These are phyloP conservation scores for Acipenser oxyrinchus DNA, from an alignment of 2,797 vertebrate species.

Conservation along the genomic window DNA sequence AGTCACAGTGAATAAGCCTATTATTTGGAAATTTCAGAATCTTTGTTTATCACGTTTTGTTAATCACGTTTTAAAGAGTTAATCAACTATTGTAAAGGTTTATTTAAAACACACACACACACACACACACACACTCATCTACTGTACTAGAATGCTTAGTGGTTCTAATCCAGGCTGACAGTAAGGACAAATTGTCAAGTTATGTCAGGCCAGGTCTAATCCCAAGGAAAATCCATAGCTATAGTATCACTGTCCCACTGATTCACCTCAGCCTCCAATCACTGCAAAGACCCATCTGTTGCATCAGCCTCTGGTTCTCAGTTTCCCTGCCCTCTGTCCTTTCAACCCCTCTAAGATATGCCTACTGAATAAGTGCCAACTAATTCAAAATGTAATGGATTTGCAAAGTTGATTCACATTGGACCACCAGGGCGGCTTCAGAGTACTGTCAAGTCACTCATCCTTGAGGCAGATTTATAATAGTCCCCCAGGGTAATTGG, in stretches of 20 bases:
- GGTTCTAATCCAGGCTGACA: background rate
- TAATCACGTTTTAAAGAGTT: no score
- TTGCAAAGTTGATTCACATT: background rate
- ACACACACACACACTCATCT: background rate
- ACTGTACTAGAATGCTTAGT: background rate
- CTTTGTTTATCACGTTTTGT: no score
- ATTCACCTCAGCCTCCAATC: background rate
- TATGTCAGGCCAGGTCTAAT: background rate
- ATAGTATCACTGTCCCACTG: background rate
- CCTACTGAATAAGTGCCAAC: no score
- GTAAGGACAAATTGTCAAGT: background rate
- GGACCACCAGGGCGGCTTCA: background rate
- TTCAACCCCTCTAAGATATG: no score
- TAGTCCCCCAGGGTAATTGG: no score
- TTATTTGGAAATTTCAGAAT: no score
- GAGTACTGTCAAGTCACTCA: conserved; percentile 1
- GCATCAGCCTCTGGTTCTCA: background rate
- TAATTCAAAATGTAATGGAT: background rate
- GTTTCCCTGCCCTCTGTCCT: background rate
- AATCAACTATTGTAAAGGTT: no score
- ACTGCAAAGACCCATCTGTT: conserved; percentile 1
- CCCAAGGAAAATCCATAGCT: background rate
- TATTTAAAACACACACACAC: background rate
- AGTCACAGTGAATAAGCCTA: no score
- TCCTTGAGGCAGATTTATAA: background rate